phyloP scores from a whole-genome alignment of 2,113 vertebrate genomes.

The Phrynocephalus versicolor region DNA sequence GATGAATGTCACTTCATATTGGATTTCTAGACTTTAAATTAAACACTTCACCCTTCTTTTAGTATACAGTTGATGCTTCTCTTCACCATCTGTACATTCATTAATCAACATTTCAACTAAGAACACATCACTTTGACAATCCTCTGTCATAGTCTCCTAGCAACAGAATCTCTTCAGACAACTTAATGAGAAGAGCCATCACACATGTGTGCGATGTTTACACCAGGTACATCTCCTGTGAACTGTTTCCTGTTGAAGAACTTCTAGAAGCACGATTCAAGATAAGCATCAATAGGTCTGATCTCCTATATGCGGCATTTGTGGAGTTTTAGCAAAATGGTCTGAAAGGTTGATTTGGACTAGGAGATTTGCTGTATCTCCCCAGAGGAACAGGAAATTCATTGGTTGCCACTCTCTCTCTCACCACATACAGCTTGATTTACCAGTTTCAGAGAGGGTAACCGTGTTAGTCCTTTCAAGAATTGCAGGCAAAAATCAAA shows the following conservation, averaged over 20 bases:
- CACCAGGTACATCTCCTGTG: neutral
- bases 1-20: neutral
- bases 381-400: neutral
- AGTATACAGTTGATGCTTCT: neutral
- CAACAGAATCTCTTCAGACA: slow-evolving; percentile 6
- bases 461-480: too few relatives aligned
- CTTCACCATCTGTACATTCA: slow-evolving; percentile 28
- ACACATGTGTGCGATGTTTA: neutral
- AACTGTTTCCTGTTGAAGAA: neutral
- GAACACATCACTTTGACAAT: neutral
- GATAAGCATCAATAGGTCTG: neutral
- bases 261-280: neutral
- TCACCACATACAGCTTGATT: too few relatives aligned
- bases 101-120: slow-evolving; percentile 32
- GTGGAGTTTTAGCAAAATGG: neutral
- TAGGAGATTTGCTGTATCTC: neutral
- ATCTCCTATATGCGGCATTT: neutral
- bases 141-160: neutral
- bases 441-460: too few relatives aligned
- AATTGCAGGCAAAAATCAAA: too few relatives aligned
- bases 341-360: neutral
- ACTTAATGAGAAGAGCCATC: slow-evolving; percentile 11
- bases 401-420: neutral
- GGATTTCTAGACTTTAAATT: neutral
- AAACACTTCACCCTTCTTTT: neutral